phyloP scores from a whole-genome alignment of 2,888 invertebrate genomes.

The Xanthorhoe spadicearia region DNA sequence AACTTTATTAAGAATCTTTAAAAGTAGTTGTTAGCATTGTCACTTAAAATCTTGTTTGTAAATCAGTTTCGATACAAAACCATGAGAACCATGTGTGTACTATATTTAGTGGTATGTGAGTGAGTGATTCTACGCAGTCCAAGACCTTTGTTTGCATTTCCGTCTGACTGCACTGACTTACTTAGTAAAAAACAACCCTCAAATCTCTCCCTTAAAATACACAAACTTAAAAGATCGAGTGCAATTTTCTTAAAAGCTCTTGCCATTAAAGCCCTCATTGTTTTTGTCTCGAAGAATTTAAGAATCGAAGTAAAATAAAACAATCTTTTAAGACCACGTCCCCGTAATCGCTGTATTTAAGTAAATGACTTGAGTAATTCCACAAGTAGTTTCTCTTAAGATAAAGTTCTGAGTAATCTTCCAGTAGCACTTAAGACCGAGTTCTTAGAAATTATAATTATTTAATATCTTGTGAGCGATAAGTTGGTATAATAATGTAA shows the following conservation, averaged over 20 bases:
- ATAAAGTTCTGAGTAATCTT: conserved; percentile 18
- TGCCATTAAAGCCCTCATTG: conserved; percentile 15
- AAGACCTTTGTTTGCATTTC: too few species aligned
- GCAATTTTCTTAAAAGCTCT: conserved; percentile 41
- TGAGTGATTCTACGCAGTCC: too few species aligned
- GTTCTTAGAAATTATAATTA: background rate
- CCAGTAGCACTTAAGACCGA: conserved; percentile 8
- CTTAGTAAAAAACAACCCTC: background rate
- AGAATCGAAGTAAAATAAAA: background rate
- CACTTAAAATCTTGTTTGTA: too few species aligned
- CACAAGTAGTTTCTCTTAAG: conserved; percentile 15
- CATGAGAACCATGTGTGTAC: too few species aligned
- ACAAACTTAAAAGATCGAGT: conserved; percentile 27
- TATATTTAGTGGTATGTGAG: too few species aligned
- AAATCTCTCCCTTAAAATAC: conserved; percentile 9
- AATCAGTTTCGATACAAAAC: too few species aligned
- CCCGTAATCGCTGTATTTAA: conserved; percentile 4
- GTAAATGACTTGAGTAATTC: conserved; percentile 8
- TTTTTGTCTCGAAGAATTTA: conserved; percentile 12
- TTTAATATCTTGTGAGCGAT: background rate
- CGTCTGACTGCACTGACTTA: too few species aligned
- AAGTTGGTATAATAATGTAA: background rate
- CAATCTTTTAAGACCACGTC: conserved; percentile 5
- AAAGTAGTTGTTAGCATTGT: too few species aligned
- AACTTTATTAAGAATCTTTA: too few species aligned